Evolutionary conservation across 2,797 vertebrate species (phyloP), one percentile per base, ranked within the genome.

Genomic region (Acrossocheilus fasciatus): DNA sequence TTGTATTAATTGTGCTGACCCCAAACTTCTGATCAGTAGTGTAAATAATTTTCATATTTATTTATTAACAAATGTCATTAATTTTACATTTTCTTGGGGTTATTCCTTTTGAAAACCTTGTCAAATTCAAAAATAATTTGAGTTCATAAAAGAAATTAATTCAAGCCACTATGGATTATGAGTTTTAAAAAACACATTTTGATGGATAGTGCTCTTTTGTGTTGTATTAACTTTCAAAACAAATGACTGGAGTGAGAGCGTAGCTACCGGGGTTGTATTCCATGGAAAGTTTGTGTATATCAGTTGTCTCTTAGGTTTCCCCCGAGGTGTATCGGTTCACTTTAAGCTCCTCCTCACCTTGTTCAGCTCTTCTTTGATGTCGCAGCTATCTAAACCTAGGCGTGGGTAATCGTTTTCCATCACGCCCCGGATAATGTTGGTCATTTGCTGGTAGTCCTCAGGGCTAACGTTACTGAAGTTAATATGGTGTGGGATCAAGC

Each of bases 321-420:
- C 23, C 23, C 20, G 15, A 26, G 10, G 57, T 74, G 70, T 50
- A 74, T 75, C 74, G 4, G 47, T 54, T 83, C 34, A 11, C 57
- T 26, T 18, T 0, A 52, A 50, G 81, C 54, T 66, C 43, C 66
- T 26, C 50, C 94, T 93, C 83, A 99, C 98, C 97, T 99, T 97
- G 90, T 98, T 93, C 86, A 99, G 96, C 89, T 99, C 98, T 52
- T 96, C 96, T 94, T 97, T 96, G 59, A 99, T 97, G 91, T 94
- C 94, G 91, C 98, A 99, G 90, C 94, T 87, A 5, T 96, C 96
- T 90, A 99, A 93, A 64, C 95, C 95, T 47, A 99, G 96, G 17
- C 69, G 87, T 4, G 82, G 14, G 92, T 95, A 98, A 30, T 97
- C 92, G 3, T 93, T 91, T 93, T 97, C 96, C 88, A 96, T 96